These are phyloP conservation scores for Paelopatides confundens DNA, from an alignment of 53 echinoderm and acorn worm genomes.

Conservation along the genomic window DNA sequence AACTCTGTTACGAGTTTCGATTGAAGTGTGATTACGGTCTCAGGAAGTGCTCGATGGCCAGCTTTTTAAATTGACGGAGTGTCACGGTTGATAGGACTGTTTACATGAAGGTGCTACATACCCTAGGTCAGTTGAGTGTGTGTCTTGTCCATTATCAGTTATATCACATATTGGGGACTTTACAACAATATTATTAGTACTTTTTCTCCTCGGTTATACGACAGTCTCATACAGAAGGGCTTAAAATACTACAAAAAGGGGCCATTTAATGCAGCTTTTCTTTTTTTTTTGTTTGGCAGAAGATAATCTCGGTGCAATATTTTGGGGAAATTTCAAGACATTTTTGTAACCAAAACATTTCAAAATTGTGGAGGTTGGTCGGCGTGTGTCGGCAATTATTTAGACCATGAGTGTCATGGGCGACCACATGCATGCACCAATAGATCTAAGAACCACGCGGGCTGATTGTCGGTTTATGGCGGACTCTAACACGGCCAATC, in stretches of 20 bases:
- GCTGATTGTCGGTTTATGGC: constrained; percentile 43
- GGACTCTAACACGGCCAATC: neutral
- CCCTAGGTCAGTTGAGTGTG: constrained; percentile 3
- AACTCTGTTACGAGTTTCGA: constrained; percentile 33
- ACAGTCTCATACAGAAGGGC: no score
- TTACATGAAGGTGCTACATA: constrained; percentile 14
- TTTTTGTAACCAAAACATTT: neutral
- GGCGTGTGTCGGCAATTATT: constrained; percentile 25
- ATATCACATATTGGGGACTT: no score
- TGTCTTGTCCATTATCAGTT: neutral
- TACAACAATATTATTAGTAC: no score
- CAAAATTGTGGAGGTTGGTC: neutral
- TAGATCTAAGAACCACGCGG: constrained; percentile 31
- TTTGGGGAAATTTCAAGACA: no score
- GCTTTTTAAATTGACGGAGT: constrained; percentile 34
- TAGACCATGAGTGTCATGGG: constrained; percentile 13
- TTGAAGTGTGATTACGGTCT: constrained; percentile 28
- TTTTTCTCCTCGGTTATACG: no score
- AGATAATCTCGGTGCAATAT: no score
- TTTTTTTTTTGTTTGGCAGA: no score
- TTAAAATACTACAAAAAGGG: no score
- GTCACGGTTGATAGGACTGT: constrained; percentile 33
- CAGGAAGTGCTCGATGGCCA: neutral
- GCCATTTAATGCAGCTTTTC: no score
- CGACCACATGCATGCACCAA: constrained; percentile 31